These are phyloP conservation scores for Selene dorsalis DNA, from an alignment of 2,797 vertebrate genomes.

Conservation along the genomic window DNA sequence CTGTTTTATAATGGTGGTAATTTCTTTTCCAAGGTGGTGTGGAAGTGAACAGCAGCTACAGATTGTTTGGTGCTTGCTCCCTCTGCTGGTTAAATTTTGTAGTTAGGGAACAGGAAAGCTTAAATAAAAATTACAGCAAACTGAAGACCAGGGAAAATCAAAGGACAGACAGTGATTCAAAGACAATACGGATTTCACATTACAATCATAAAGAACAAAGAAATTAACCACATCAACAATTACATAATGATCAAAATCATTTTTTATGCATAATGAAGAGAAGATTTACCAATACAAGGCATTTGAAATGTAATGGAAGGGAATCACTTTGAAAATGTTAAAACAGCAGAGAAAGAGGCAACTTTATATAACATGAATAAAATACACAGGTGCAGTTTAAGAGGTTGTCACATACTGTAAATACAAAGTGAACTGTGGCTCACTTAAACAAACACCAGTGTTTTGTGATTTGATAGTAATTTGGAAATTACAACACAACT, in stretches of 20 bases:
- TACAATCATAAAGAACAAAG: background rate
- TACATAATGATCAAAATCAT: background rate
- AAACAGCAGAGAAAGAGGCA: conserved; percentile 4
- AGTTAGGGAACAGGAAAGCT: background rate
- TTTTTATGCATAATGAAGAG: conserved; percentile 8
- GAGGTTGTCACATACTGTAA: background rate
- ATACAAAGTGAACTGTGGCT: conserved; percentile 11
- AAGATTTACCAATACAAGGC: background rate
- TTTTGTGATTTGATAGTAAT: background rate
- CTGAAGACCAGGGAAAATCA: conserved; percentile 1
- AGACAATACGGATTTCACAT: background rate
- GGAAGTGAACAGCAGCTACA: background rate
- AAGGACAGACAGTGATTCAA: background rate
- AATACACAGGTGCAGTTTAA: background rate
- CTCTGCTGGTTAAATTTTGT: conserved; percentile 64
- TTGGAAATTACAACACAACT: background rate
- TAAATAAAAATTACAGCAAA: background rate
- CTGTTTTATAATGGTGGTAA: background rate
- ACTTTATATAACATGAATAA: background rate
- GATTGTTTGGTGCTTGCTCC: conserved; percentile 62
- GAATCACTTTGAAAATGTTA: background rate
- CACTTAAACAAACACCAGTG: background rate
- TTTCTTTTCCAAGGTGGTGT: background rate
- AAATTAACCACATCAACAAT: background rate
- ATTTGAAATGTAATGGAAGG: conserved; percentile 19